Evolutionary conservation across 1,140 invertebrate genomes (phyloP).

Genomic region (Macrosteles quadrilineatus): DNA sequence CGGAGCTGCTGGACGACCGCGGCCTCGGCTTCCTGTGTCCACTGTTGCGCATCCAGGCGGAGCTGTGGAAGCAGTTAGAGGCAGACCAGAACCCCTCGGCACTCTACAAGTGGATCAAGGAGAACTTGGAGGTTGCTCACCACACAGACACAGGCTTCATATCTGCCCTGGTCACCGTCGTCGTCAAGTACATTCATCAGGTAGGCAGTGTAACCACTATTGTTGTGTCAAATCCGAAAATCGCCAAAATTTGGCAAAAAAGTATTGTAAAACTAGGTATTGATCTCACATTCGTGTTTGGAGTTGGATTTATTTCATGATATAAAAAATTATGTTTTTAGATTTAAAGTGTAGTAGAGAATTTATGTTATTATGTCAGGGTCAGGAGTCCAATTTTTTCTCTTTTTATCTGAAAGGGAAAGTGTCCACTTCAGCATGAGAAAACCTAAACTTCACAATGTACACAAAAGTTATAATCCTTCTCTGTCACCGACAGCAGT

Average conservation of each 20-base stretch:
- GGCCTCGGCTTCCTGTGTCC: conserved; percentile 90
- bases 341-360: too few relatives aligned
- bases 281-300: too few relatives aligned
- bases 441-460: too few relatives aligned
- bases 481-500: too few relatives aligned
- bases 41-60: conserved; percentile 84
- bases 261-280: too few relatives aligned
- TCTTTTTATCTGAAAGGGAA: too few relatives aligned
- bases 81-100: conserved; percentile 77
- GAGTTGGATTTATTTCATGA: too few relatives aligned
- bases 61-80: conserved; percentile 83
- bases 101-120: conserved; percentile 91
- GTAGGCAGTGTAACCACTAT: conserved; percentile 51
- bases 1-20: conserved; percentile 87
- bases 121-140: conserved; percentile 81
- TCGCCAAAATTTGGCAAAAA: not conserved
- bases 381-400: too few relatives aligned
- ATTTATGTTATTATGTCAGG: too few relatives aligned
- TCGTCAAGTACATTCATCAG: conserved; percentile 86
- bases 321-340: too few relatives aligned
- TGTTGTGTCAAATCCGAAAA: not conserved
- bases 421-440: too few relatives aligned
- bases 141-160: conserved; percentile 86
- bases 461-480: too few relatives aligned
- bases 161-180: conserved; percentile 84